Evolutionary conservation across 2,797 vertebrate genomes (phyloP).

Genomic region (Denticeps clupeoides): DNA sequence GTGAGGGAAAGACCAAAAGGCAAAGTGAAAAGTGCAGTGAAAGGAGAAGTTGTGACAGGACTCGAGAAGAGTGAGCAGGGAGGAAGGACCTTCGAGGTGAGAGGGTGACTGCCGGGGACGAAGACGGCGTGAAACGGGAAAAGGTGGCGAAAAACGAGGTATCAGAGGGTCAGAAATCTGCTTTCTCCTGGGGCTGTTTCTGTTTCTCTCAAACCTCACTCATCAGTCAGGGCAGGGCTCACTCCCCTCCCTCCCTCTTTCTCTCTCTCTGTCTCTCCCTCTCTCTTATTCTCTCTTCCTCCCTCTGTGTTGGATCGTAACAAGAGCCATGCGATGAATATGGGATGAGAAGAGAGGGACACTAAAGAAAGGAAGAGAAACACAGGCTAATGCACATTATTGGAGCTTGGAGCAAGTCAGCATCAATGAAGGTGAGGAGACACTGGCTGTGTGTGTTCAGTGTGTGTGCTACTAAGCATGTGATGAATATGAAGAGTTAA

Average conservation of each 20-base stretch:
- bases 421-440: constrained; percentile 47
- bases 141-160: not conserved
- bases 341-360: constrained; percentile 56
- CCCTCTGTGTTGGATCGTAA: constrained; percentile 46
- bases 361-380: constrained; percentile 35
- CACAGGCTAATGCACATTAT: constrained; percentile 34
- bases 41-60: constrained; percentile 31
- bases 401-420: constrained; percentile 53
- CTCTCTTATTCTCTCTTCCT: constrained; percentile 31
- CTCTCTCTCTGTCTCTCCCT: constrained; percentile 35
- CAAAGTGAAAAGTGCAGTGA: constrained; percentile 22
- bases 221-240: constrained; percentile 55
- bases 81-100: constrained; percentile 25
- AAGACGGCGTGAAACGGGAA: not conserved
- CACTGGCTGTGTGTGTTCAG: constrained; percentile 23
- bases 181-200: constrained; percentile 16
- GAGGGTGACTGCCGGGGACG: not conserved
- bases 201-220: constrained; percentile 12
- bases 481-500: constrained; percentile 17
- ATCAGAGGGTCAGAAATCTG: not conserved
- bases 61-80: constrained; percentile 32
- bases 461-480: constrained; percentile 12
- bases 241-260: constrained; percentile 41
- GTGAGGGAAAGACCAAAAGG: constrained; percentile 4
- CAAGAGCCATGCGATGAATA: constrained; percentile 52